These are phyloP conservation scores for Psittacus erithacus DNA, from an alignment of 2,113 vertebrate species.

Conservation along the genomic window DNA sequence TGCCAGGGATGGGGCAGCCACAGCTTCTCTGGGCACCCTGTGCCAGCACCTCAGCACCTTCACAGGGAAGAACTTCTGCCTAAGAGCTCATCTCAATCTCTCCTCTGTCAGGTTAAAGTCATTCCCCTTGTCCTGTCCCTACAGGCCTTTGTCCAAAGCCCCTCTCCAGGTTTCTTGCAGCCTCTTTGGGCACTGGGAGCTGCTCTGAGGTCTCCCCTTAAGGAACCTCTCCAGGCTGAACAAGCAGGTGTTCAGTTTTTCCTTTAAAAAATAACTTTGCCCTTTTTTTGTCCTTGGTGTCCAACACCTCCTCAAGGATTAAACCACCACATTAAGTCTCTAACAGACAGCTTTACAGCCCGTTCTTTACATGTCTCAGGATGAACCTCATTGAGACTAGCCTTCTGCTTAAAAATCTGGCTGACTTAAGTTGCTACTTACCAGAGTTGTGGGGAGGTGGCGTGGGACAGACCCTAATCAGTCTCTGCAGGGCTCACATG, in stretches of 20 bases:
- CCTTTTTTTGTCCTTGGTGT: not conserved
- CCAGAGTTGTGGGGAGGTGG: not conserved
- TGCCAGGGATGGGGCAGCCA: no score
- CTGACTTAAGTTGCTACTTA: not conserved
- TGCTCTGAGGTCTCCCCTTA: not conserved
- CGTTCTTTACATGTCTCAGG: not conserved
- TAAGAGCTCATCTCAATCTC: not conserved
- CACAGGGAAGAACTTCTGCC: not conserved
- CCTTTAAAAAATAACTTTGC: not conserved
- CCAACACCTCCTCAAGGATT: not conserved
- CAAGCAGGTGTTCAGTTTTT: not conserved
- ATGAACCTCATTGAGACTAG: not conserved
- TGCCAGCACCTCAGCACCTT: no score
- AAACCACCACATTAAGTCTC: not conserved
- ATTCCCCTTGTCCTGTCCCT: not conserved
- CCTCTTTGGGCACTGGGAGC: not conserved
- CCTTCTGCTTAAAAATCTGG: not conserved
- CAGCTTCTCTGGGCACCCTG: no score
- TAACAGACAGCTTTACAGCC: not conserved
- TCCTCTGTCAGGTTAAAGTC: not conserved
- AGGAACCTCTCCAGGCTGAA: not conserved
- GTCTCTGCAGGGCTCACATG: not conserved
- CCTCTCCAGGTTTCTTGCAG: not conserved
- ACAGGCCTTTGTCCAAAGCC: not conserved
- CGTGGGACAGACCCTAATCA: not conserved